Percentiles rank a stretch among this genome's conserved stretches.
These are phyloP conservation scores for Psephotus haematonotus DNA, from an alignment of 2,113 vertebrate species.

Conservation along the genomic window DNA sequence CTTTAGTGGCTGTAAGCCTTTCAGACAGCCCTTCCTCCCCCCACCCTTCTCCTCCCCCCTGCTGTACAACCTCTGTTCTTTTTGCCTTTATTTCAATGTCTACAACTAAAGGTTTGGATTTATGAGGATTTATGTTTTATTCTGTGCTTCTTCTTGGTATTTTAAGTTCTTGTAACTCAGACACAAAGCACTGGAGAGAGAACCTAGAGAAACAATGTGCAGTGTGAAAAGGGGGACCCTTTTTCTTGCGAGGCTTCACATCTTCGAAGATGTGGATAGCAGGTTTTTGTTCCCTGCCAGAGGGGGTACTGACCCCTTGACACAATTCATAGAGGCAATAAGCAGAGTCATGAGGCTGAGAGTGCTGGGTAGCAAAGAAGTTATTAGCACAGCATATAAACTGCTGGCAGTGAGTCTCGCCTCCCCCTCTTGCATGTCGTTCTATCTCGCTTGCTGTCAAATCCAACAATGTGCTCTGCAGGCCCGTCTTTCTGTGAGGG, in stretches of 20 bases:
- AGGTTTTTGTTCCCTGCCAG: neutral
- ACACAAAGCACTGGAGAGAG: neutral
- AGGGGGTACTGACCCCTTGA: neutral
- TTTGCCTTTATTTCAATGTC: neutral
- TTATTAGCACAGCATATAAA: neutral
- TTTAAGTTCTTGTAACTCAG: neutral
- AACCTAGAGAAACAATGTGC: neutral
- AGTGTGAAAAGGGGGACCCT: neutral
- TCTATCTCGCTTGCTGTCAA: rapidly evolving
- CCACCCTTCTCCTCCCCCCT: too few species aligned
- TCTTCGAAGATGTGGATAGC: neutral
- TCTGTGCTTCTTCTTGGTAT: neutral
- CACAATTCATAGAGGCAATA: neutral
- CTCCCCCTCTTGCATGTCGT: neutral
- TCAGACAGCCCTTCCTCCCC: neutral
- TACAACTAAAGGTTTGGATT: neutral
- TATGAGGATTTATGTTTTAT: neutral
- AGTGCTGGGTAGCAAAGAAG: neutral
- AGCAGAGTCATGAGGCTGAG: neutral
- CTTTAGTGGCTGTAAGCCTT: neutral
- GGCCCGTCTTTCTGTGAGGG: neutral
- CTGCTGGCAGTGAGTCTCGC: neutral
- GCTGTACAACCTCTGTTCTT: neutral
- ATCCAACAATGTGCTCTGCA: neutral
- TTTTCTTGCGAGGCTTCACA: neutral